Percentiles rank a stretch among this genome's conserved stretches.
phyloP scores from a whole-genome alignment of 2,888 invertebrate genomes.

The Perithous albicinctus region DNA sequence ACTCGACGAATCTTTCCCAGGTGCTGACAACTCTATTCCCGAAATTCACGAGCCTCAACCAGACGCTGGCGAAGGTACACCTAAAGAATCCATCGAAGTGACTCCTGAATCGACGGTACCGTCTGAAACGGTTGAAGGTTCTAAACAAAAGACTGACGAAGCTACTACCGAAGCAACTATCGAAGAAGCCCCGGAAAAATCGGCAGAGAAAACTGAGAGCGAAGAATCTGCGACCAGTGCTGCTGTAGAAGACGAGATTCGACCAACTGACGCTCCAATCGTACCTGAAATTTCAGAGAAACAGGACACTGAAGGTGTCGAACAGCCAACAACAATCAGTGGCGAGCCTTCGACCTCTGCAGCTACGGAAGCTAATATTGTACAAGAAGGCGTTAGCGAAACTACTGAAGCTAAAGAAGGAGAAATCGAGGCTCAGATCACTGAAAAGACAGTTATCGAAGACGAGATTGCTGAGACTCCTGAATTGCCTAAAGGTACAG shows the following conservation, averaged over 20 bases:
- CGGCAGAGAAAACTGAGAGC: slow-evolving; percentile 59
- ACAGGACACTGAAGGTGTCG: slow-evolving; percentile 50
- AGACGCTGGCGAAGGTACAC: background rate
- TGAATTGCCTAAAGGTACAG: slow-evolving; percentile 11
- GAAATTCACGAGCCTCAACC: slow-evolving; percentile 66
- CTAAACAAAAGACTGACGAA: slow-evolving; percentile 46
- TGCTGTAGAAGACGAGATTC: slow-evolving; percentile 29
- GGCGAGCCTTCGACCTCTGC: slow-evolving; percentile 48
- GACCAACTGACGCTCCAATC: background rate
- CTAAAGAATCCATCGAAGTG: slow-evolving; percentile 59
- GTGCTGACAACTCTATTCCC: slow-evolving; percentile 80
- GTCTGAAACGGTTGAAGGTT: slow-evolving; percentile 56
- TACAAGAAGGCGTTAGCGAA: slow-evolving; percentile 7
- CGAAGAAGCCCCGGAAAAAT: slow-evolving; percentile 34
- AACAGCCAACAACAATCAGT: slow-evolving; percentile 5
- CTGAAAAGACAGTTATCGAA: slow-evolving; percentile 12
- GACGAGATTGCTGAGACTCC: slow-evolving; percentile 12
- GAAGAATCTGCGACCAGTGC: slow-evolving; percentile 29
- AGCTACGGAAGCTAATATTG: slow-evolving; percentile 17
- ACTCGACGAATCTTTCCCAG: slow-evolving; percentile 75
- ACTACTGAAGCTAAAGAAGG: slow-evolving; percentile 17
- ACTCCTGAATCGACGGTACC: slow-evolving; percentile 44
- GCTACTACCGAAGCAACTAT: slow-evolving; percentile 32
- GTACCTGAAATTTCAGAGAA: background rate
- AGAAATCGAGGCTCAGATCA: background rate